Evolutionary conservation across 2,888 invertebrate genomes (phyloP).

Genomic region (Pasiphila rectangulata): DNA sequence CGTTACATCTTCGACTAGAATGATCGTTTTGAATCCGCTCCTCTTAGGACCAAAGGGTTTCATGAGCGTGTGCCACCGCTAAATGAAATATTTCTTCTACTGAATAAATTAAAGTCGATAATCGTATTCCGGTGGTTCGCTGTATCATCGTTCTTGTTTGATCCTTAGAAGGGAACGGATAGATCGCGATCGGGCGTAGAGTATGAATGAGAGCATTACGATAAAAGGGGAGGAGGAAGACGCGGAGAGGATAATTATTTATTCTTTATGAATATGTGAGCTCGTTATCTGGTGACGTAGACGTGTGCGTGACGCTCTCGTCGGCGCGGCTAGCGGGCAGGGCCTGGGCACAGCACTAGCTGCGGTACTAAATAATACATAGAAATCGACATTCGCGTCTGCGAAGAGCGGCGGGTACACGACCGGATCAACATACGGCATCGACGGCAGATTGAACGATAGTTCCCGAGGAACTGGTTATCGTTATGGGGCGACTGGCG

Average conservation of each 20-base stretch:
- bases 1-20: constrained; percentile 61
- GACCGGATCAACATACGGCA: constrained; percentile 81
- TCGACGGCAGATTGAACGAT: constrained; percentile 81
- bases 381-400: constrained; percentile 76
- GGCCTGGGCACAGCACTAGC: constrained; percentile 53
- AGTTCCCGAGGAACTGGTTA: constrained; percentile 81
- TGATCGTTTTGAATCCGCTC: constrained; percentile 72
- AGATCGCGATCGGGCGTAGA: constrained; percentile 74
- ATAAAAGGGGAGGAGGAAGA: constrained; percentile 57
- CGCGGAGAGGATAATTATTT: constrained; percentile 75
- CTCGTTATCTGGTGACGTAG: constrained; percentile 67
- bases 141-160: constrained; percentile 60
- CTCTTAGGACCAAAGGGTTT: constrained; percentile 70
- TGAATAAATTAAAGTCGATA: constrained; percentile 79
- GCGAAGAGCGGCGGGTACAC: constrained; percentile 78
- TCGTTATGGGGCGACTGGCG: constrained; percentile 80
- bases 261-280: constrained; percentile 81
- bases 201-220: constrained; percentile 79
- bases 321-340: constrained; percentile 34
- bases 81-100: constrained; percentile 78
- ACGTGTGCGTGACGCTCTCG: constrained; percentile 1
- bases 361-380: constrained; percentile 78
- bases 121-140: constrained; percentile 61
- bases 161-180: constrained; percentile 73
- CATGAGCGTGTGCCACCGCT: constrained; percentile 61